Evolutionary conservation across 1,140 invertebrate genomes (phyloP).

Genomic region (Atopsyche davidsoni): DNA sequence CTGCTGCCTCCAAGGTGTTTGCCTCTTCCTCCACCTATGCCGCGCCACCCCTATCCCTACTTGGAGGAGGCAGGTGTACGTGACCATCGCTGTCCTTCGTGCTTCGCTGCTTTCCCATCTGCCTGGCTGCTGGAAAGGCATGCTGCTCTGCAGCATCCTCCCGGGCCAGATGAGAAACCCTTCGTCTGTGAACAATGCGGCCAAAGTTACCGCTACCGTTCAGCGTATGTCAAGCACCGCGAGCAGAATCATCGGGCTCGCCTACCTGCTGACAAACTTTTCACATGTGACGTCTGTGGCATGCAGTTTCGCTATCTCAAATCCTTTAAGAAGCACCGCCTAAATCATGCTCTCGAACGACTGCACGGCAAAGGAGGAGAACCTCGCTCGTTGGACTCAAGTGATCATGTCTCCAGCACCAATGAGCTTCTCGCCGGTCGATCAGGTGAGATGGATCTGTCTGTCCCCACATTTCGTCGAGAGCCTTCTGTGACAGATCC

Average conservation of each 20-base stretch:
- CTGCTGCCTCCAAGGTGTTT: constrained; percentile 41
- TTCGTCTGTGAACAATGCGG: constrained; percentile 87
- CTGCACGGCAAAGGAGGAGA: constrained; percentile 57
- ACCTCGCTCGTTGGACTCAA: constrained; percentile 39
- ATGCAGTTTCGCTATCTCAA: constrained; percentile 86
- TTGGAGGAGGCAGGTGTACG: constrained; percentile 31
- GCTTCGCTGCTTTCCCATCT: constrained; percentile 75
- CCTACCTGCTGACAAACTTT: constrained; percentile 79
- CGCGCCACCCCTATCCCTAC: constrained; percentile 35
- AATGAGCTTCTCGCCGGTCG: constrained; percentile 56
- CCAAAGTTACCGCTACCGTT: constrained; percentile 81
- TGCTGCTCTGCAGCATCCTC: constrained; percentile 67
- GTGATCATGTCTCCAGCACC: constrained; percentile 66
- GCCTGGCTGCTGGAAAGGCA: constrained; percentile 76
- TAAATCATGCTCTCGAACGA: constrained; percentile 78
- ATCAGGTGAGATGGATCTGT: constrained; percentile 47
- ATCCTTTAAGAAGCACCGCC: constrained; percentile 81
- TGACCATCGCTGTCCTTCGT: constrained; percentile 67
- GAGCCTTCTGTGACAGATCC: constrained; percentile 32
- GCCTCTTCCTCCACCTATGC: constrained; percentile 43
- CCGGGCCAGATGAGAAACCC: constrained; percentile 70
- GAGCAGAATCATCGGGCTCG: constrained; percentile 82
- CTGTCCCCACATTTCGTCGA: constrained; percentile 41
- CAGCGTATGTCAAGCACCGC: constrained; percentile 80
- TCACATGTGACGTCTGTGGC: constrained; percentile 82